A percentile compares a stretch with the other conserved stretches of the same genome.
Conservation (phyloP, 2,888 invertebrate genomes). For the Caenorhabditis sp. region DNA sequence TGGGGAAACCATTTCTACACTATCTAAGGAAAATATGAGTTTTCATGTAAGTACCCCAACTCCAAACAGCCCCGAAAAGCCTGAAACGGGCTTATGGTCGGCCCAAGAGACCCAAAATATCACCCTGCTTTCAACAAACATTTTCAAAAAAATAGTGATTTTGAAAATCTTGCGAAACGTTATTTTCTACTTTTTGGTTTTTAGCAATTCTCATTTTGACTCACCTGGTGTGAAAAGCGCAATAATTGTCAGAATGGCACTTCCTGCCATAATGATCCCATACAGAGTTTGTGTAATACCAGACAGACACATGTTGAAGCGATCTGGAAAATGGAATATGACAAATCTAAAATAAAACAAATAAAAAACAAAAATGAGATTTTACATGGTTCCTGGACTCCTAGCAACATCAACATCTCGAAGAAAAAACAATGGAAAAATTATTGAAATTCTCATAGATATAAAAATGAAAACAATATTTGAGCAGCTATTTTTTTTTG, state of each 20-base stretch:
- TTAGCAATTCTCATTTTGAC: neutral
- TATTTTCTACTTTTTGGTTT: no score
- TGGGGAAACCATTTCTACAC: no score
- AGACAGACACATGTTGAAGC: slow-evolving; percentile 44
- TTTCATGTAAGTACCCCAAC: no score
- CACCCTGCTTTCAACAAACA: no score
- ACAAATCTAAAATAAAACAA: neutral
- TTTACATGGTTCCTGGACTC: neutral
- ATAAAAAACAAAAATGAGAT: neutral
- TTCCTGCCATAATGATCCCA: slow-evolving; percentile 46
- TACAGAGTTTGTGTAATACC: slow-evolving; percentile 51
- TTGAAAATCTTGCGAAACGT: no score
- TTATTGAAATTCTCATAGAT: neutral
- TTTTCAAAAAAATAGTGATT: no score
- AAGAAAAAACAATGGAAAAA: neutral
- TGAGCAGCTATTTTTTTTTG: neutral
- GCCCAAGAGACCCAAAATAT: no score
- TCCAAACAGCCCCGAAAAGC: no score
- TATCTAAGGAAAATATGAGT: no score
- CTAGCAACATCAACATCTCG: neutral
- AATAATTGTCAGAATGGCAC: slow-evolving; percentile 40
- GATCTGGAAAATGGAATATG: neutral
- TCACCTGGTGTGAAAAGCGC: slow-evolving; percentile 51
- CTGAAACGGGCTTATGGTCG: no score
- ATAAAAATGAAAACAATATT: neutral